phyloP scores from a whole-genome alignment of 2,888 invertebrate genomes.

The Scrobipalpa costella region DNA sequence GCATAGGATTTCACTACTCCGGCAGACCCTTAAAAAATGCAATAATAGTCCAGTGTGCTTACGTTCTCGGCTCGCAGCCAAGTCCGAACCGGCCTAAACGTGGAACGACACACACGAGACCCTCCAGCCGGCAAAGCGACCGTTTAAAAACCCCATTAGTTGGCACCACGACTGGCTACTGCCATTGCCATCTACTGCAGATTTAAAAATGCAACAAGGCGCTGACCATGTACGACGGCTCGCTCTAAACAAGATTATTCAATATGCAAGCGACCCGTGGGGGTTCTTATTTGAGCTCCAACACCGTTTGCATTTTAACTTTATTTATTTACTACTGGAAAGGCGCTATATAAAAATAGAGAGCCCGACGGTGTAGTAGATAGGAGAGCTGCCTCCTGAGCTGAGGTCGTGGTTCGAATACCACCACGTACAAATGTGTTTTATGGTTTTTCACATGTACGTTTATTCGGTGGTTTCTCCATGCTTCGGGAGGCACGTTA shows the following conservation, averaged over 20 bases:
- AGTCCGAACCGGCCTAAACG: slow-evolving; percentile 17
- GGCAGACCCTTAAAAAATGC: too few species aligned
- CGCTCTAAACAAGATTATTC: slow-evolving; percentile 6
- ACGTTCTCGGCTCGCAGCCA: slow-evolving; percentile 14
- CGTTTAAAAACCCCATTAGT: slow-evolving; percentile 59
- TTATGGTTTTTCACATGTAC: too few species aligned
- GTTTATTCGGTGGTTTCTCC: too few species aligned
- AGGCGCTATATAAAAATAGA: too few species aligned
- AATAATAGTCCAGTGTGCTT: slow-evolving; percentile 2
- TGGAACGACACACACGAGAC: slow-evolving; percentile 7
- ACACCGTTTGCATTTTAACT: slow-evolving; percentile 8
- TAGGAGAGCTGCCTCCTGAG: too few species aligned
- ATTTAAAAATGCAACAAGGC: slow-evolving; percentile 18
- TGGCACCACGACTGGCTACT: slow-evolving; percentile 48
- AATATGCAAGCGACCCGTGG: slow-evolving; percentile 6
- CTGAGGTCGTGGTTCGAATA: too few species aligned
- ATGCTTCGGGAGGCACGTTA: too few species aligned
- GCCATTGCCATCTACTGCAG: not conserved
- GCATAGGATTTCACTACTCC: too few species aligned
- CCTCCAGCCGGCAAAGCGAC: slow-evolving; percentile 32
- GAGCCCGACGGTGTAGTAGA: too few species aligned
- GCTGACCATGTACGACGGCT: slow-evolving; percentile 4
- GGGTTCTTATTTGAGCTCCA: not conserved
- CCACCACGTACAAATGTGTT: too few species aligned
- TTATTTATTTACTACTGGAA: not conserved